Conservation (phyloP, 2,797 vertebrate genomes). For the Muraenolepis orangiensis region DNA sequence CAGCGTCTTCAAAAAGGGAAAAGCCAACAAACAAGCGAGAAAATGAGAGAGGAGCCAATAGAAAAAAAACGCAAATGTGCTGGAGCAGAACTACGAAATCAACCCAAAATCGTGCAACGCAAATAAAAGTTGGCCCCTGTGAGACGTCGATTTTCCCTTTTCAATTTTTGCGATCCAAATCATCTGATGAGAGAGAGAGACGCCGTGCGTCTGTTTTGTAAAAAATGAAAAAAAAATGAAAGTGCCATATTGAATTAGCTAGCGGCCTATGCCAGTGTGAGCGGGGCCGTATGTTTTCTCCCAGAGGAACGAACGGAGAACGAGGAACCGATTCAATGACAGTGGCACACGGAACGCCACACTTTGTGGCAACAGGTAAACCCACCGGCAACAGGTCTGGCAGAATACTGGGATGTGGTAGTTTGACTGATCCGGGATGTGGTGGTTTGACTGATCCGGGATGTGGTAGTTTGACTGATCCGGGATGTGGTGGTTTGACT, state of each 20-base stretch:
- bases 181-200: constrained; percentile 43
- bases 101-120: background rate
- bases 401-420: no score
- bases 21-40: background rate
- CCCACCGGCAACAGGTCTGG: background rate
- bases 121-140: constrained; percentile 17
- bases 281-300: constrained; percentile 42
- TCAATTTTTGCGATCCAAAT: constrained; percentile 35
- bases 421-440: background rate
- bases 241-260: constrained; percentile 9
- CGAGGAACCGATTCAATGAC: constrained; percentile 17
- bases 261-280: constrained; percentile 32
- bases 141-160: constrained; percentile 4
- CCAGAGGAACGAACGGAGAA: constrained; percentile 33
- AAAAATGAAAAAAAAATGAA: no score
- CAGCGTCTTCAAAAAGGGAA: constrained; percentile 13
- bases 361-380: background rate
- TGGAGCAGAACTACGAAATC: background rate
- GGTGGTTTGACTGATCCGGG: no score
- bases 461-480: no score
- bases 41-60: constrained; percentile 32
- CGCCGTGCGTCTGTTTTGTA: constrained; percentile 24
- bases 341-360: background rate
- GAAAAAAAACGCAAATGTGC: constrained; percentile 2
- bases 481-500: background rate